These are phyloP conservation scores for Morus bassanus DNA, from an alignment of 2,797 vertebrate species.

Conservation along the genomic window DNA sequence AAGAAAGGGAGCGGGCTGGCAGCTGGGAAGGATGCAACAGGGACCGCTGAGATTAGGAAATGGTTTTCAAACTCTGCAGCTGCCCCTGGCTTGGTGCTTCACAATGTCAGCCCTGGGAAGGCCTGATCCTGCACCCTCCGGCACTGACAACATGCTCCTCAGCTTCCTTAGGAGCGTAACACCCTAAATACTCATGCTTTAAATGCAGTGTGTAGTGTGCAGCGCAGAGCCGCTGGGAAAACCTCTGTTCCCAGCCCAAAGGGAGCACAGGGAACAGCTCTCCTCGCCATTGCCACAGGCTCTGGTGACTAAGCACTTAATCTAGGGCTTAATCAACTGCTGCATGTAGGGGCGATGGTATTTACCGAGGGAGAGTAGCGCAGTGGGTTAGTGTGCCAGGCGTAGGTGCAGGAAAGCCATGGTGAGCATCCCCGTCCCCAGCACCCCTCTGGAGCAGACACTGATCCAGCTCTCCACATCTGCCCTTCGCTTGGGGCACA, in stretches of 20 bases:
- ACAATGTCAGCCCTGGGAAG: not conserved
- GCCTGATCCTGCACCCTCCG: not conserved
- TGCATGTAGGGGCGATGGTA: rapidly evolving
- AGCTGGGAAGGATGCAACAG: not conserved
- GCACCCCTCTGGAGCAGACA: not conserved
- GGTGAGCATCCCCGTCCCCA: not conserved
- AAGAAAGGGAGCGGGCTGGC: not conserved
- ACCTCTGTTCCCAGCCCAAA: not conserved
- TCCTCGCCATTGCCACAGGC: not conserved
- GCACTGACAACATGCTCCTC: not conserved
- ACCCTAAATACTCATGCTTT: not conserved
- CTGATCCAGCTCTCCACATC: not conserved
- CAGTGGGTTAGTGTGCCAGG: not conserved
- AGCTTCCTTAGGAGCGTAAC: not conserved
- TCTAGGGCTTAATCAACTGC: not conserved
- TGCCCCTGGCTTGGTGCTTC: not conserved
- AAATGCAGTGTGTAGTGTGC: rapidly evolving
- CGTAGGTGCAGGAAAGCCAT: not conserved
- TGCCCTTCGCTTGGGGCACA: rapidly evolving
- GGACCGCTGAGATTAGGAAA: not conserved
- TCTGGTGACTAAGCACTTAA: not conserved
- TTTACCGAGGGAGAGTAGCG: rapidly evolving
- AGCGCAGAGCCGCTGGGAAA: not conserved
- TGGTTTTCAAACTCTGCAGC: not conserved
- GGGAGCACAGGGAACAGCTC: not conserved